Evolutionary conservation across 2,888 invertebrate genomes (phyloP).

Genomic region (Caenorhabditis sp.): DNA sequence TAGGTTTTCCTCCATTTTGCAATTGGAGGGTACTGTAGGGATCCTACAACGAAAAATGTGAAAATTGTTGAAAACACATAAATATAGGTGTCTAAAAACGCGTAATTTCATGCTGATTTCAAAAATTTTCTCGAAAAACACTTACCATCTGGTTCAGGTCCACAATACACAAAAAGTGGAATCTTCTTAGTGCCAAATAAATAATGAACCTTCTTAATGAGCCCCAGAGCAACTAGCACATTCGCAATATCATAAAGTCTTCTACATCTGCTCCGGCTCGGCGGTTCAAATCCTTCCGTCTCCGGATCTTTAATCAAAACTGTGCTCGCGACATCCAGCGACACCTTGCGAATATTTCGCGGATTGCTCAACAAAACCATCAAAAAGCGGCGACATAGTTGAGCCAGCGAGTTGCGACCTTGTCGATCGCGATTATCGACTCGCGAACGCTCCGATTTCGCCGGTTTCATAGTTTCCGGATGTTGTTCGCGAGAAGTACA

Average conservation of each 20-base stretch:
- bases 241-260: constrained; percentile 83
- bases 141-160: constrained; percentile 66
- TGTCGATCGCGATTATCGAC: constrained; percentile 46
- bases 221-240: constrained; percentile 80
- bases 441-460: constrained; percentile 16
- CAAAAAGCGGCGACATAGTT: constrained; percentile 68
- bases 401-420: constrained; percentile 65
- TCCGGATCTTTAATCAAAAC: constrained; percentile 70
- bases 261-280: constrained; percentile 72
- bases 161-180: constrained; percentile 70
- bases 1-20: too few species aligned
- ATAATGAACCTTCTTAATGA: constrained; percentile 78
- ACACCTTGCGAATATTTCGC: constrained; percentile 61
- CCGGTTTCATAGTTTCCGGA: not conserved
- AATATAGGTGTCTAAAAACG: too few species aligned
- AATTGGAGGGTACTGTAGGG: too few species aligned
- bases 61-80: too few species aligned
- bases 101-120: too few species aligned
- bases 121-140: not conserved
- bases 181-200: constrained; percentile 71
- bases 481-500: constrained; percentile 17
- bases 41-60: too few species aligned
- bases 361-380: constrained; percentile 69
- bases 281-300: constrained; percentile 69
- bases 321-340: constrained; percentile 69